A percentile compares a stretch with the other conserved stretches of the same genome.
These are phyloP conservation scores for Danio aesculapii DNA, from an alignment of 2,797 vertebrate species.

Conservation along the genomic window DNA sequence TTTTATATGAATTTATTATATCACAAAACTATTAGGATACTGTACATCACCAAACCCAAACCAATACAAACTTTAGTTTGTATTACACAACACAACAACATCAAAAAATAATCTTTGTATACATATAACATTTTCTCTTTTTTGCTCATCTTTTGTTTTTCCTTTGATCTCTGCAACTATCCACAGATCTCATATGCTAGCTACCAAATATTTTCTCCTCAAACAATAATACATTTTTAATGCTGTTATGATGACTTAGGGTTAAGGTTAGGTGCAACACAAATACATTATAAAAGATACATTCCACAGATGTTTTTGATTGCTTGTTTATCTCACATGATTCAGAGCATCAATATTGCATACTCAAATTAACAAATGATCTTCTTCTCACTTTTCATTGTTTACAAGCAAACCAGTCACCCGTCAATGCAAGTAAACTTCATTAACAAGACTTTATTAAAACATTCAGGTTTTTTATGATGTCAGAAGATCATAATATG, in stretches of 20 bases:
- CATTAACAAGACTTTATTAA: too few relatives aligned
- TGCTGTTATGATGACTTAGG: neutral
- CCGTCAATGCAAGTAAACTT: too few relatives aligned
- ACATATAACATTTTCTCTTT: neutral
- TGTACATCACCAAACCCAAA: neutral
- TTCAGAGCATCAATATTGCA: neutral
- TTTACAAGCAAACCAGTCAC: too few relatives aligned
- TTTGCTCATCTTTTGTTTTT: neutral
- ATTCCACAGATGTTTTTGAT: neutral
- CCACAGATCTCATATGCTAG: neutral
- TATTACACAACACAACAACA: neutral
- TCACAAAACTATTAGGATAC: conserved; percentile 4
- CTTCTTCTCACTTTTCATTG: too few relatives aligned
- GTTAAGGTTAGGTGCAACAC: neutral
- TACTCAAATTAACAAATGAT: neutral
- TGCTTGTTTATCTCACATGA: neutral
- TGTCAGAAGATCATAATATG: too few relatives aligned
- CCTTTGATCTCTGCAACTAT: neutral
- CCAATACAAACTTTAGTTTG: neutral
- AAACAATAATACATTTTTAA: conserved; percentile 15
- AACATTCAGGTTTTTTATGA: too few relatives aligned
- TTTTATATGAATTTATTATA: neutral
- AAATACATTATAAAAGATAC: neutral
- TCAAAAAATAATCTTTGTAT: too few relatives aligned
- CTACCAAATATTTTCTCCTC: conserved; percentile 1